Conservation (phyloP, 1,140 invertebrate species). For the Monomorium pharaonis region DNA sequence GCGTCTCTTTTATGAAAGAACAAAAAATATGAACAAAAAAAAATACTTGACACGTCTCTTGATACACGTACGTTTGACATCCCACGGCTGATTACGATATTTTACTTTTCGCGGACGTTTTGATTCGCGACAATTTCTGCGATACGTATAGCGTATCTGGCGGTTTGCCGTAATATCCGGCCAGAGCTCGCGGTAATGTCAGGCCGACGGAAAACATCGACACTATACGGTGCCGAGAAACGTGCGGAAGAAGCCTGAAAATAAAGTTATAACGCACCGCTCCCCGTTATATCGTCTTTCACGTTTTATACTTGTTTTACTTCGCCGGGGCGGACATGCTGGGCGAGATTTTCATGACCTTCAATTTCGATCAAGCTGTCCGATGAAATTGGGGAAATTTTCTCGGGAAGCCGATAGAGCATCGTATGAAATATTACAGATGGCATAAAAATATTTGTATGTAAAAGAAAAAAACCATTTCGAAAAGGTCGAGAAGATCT, state of each 20-base stretch:
- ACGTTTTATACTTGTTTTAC: constrained; percentile 51
- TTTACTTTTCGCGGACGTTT: constrained; percentile 54
- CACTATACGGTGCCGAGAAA: constrained; percentile 22
- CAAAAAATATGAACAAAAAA: too few relatives aligned
- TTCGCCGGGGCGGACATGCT: constrained; percentile 8
- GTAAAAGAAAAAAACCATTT: not conserved
- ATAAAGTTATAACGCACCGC: constrained; percentile 41
- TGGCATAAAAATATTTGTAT: not conserved
- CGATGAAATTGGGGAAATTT: constrained; percentile 46
- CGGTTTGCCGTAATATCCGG: constrained; percentile 66
- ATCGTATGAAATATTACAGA: constrained; percentile 26
- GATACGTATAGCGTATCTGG: constrained; percentile 41
- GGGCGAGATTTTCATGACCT: constrained; percentile 52
- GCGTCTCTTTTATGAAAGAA: too few relatives aligned
- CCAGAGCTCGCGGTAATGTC: not conserved
- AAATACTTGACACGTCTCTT: too few relatives aligned
- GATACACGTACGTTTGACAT: constrained; percentile 17
- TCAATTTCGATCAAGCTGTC: constrained; percentile 48
- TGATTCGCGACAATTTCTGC: constrained; percentile 59
- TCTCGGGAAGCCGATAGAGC: not conserved
- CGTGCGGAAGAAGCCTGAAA: constrained; percentile 36
- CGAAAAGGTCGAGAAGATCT: not conserved
- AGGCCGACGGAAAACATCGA: constrained; percentile 6
- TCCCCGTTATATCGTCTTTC: constrained; percentile 38
- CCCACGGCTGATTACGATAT: constrained; percentile 53